Evolutionary conservation across 2,888 invertebrate genomes (phyloP).

Genomic region (Spodoptera littoralis): DNA sequence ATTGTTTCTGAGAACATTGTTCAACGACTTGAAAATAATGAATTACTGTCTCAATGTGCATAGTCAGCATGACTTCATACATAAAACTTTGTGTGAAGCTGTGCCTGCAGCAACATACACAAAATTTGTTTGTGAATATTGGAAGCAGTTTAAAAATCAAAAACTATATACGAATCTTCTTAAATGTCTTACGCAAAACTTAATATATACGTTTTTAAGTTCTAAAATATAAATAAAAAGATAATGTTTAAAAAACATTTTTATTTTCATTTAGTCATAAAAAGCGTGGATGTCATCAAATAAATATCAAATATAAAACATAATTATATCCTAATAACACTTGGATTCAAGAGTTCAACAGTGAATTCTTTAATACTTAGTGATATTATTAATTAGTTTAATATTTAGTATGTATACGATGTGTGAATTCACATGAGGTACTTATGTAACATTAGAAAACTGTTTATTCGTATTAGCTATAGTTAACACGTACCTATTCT

Average conservation of each 20-base stretch:
- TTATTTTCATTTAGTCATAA: constrained; percentile 18
- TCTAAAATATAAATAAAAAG: constrained; percentile 28
- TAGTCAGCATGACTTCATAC: constrained; percentile 26
- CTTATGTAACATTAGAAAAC: constrained; percentile 2
- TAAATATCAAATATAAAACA: constrained; percentile 16
- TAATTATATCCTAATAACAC: not conserved
- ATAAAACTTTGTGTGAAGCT: constrained; percentile 53
- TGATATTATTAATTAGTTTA: constrained; percentile 12
- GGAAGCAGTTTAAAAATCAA: constrained; percentile 23
- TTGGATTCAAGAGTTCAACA: not conserved
- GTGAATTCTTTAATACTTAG: constrained; percentile 6
- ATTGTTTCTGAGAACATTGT: constrained; percentile 43
- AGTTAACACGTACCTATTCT: constrained; percentile 16
- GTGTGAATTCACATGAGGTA: constrained; percentile 2
- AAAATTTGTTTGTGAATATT: constrained; percentile 21
- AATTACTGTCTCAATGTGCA: constrained; percentile 13
- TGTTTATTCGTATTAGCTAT: constrained; percentile 2
- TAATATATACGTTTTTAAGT: constrained; percentile 23
- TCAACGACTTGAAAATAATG: constrained; percentile 17
- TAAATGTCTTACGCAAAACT: constrained; percentile 51
- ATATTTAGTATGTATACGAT: not conserved
- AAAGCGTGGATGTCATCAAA: constrained; percentile 6
- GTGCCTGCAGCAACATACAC: constrained; percentile 19
- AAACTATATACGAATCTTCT: constrained; percentile 48
- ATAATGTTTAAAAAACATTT: constrained; percentile 17